Percentiles rank a stretch among this genome's conserved stretches.
Evolutionary conservation across 2,888 invertebrate species (phyloP).

Genomic region (Opisthograptis luteolata): DNA sequence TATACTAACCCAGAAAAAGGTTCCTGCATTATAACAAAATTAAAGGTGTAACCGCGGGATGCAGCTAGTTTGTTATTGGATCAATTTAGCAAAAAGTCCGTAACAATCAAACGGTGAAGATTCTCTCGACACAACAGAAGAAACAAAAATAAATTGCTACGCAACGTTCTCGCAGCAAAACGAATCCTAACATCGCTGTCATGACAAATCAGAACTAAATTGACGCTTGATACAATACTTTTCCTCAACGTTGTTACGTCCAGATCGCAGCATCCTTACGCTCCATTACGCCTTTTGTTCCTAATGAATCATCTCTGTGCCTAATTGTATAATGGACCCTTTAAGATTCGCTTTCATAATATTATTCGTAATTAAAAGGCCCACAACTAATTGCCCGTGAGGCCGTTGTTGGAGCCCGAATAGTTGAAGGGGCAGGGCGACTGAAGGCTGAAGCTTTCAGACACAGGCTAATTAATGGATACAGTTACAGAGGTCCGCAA

Average conservation of each 20-base stretch:
- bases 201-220: slow-evolving; percentile 30
- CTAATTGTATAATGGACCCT: slow-evolving; percentile 73
- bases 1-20: no score
- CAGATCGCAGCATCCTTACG: slow-evolving; percentile 61
- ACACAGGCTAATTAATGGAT: slow-evolving; percentile 26
- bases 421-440: slow-evolving; percentile 66
- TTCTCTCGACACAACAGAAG: background rate
- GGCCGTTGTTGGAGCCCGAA: slow-evolving; percentile 55
- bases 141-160: slow-evolving; percentile 11
- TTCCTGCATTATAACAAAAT: no score
- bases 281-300: slow-evolving; percentile 76
- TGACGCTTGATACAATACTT: slow-evolving; percentile 37
- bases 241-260: slow-evolving; percentile 38
- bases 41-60: no score
- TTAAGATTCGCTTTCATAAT: slow-evolving; percentile 68
- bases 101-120: background rate
- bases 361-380: slow-evolving; percentile 76
- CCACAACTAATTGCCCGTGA: slow-evolving; percentile 73
- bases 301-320: slow-evolving; percentile 66
- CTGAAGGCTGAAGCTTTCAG: slow-evolving; percentile 31
- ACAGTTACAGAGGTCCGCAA: slow-evolving; percentile 9
- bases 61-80: no score
- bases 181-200: slow-evolving; percentile 12
- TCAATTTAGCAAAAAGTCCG: no score
- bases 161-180: slow-evolving; percentile 4